phyloP scores from a whole-genome alignment of 2,113 vertebrate genomes.

The Cervus canadensis region DNA sequence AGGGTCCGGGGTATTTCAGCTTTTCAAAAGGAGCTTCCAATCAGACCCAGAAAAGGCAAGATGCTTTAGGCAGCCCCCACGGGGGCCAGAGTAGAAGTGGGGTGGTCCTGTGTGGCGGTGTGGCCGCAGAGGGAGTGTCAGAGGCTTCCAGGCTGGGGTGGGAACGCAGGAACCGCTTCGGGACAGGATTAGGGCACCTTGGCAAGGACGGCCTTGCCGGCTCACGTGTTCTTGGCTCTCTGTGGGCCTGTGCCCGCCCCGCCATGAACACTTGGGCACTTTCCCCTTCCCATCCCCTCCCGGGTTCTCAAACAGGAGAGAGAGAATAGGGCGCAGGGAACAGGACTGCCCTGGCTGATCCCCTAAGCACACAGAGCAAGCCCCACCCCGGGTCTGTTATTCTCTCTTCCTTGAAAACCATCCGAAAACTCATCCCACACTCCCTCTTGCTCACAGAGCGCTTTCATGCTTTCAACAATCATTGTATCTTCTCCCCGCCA shows the following conservation, averaged over 20 bases:
- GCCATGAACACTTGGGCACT: not conserved
- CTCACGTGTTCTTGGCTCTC: not conserved
- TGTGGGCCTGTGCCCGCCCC: constrained; percentile 56
- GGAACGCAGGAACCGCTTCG: constrained; percentile 64
- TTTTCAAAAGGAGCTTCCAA: not conserved
- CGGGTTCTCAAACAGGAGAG: constrained; percentile 15
- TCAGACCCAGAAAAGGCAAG: not conserved
- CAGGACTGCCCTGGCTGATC: constrained; percentile 26
- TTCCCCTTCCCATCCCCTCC: not conserved
- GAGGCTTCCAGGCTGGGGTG: constrained; percentile 1
- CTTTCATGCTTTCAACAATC: constrained; percentile 29
- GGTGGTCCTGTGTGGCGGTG: not conserved
- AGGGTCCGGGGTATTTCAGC: not conserved
- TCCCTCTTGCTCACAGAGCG: not conserved
- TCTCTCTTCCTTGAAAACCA: constrained; percentile 39
- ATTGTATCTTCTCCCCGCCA: not conserved
- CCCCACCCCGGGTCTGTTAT: constrained; percentile 41
- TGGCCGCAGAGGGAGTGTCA: not conserved
- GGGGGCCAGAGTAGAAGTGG: not conserved
- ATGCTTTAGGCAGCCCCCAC: not conserved
- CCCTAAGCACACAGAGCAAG: constrained; percentile 33
- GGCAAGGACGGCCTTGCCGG: not conserved
- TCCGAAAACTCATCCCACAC: not conserved
- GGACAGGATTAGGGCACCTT: constrained; percentile 62
- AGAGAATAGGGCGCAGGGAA: not conserved